Conservation (phyloP, 2,888 invertebrate genomes). For the Tineola bisselliella region DNA sequence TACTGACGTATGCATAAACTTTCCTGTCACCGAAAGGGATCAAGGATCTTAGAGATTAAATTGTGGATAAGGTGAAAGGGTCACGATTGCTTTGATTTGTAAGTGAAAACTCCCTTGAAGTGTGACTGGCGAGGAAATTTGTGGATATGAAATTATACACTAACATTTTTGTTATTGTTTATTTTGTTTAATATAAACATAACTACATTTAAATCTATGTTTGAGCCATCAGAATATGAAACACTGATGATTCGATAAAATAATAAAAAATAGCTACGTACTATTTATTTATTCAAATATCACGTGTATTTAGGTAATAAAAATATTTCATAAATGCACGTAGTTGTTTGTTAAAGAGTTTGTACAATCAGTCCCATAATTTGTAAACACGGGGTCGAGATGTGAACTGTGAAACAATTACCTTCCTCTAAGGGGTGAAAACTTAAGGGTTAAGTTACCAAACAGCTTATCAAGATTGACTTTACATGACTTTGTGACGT, state of each 20-base stretch:
- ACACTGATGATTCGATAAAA: too few species aligned
- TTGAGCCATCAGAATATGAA: too few species aligned
- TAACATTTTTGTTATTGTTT: too few species aligned
- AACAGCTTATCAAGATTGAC: constrained; percentile 8
- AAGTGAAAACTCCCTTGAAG: not conserved
- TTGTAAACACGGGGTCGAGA: not conserved
- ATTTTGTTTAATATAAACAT: too few species aligned
- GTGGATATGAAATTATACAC: too few species aligned
- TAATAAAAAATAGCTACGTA: too few species aligned
- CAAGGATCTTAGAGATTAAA: not conserved
- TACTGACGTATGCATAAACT: constrained; percentile 3
- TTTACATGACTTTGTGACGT: not conserved
- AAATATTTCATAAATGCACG: too few species aligned
- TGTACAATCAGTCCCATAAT: not conserved
- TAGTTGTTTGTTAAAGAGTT: not conserved
- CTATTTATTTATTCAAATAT: too few species aligned
- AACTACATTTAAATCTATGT: too few species aligned
- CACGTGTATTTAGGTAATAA: too few species aligned
- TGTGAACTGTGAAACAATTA: not conserved
- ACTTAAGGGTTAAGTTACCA: not conserved
- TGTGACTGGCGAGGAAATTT: too few species aligned
- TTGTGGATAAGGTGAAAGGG: constrained; percentile 4
- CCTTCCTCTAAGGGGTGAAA: not conserved
- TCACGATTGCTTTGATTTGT: constrained; percentile 1
- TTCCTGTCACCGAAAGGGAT: not conserved